Base-by-base conservation (phyloP, 1,140 invertebrate genomes). In the Cyrtorhinus lividipennis region DNA sequence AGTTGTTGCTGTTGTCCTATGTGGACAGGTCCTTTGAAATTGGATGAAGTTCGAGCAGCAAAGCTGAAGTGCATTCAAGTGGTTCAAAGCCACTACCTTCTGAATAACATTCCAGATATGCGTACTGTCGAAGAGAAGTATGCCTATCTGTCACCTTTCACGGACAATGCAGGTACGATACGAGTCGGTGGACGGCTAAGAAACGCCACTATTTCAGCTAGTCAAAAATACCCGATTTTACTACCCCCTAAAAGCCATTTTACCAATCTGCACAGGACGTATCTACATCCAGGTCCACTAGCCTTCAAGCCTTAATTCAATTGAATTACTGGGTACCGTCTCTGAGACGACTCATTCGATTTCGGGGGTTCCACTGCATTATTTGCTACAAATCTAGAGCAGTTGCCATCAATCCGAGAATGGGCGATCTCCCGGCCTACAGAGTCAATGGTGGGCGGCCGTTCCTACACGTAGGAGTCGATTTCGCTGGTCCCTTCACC, bases 401-500 rank as follows among this genome's bases (percentile, higher is more conserved):
- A 8, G 56, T 13, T 24, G 5, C 58, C 18, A 23, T 64, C 5
- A 56, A 62, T 23, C 69, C 63, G 2, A 8, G 67, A 8, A 75
- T 75, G 73, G 72, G 66, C 5, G 45, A 70, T 45, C n/a, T n/a
- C n/a, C n/a, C n/a, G n/a, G n/a, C n/a, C n/a, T n/a, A n/a, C 60
- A 75, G 1, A 72, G 72, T 2, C 22, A 12, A 24, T 38, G 65
- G 24, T 24, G 73, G 44, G 67, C 76, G 0, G 67, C 20, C 22
- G 63, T 68, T 12, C 23, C n/a, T n/a, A n/a, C n/a, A n/a, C n/a
- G n/a, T n/a, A n/a, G n/a, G n/a, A n/a, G n/a, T n/a, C n/a, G n/a
- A 77, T 62, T 75, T 71, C 60, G 71, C 71, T 8, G 75, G 75
- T 0, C 75, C 75, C 0, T 72, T 78, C 24, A 18, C 65, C 0